phyloP scores from a whole-genome alignment of 2,888 invertebrate species.

The Capitulum mitella region DNA sequence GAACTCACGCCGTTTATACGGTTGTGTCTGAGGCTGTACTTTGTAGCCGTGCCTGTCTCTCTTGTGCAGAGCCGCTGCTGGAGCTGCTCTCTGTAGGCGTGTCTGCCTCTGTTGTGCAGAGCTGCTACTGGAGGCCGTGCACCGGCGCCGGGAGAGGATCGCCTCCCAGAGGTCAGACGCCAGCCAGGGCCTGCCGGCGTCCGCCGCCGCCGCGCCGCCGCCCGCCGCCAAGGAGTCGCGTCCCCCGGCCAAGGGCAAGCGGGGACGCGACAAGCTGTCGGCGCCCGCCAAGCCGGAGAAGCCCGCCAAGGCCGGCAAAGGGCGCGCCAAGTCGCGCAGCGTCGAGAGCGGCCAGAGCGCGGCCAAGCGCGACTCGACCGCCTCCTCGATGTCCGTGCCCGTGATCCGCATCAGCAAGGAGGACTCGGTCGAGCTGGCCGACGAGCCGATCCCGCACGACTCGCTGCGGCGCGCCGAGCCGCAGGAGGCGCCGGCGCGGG shows the following conservation, averaged over 20 bases:
- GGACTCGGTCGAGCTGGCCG: constrained; percentile 35
- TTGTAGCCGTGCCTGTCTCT: not conserved
- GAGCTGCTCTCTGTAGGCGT: too few relatives aligned
- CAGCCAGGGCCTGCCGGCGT: not conserved
- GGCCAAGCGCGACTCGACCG: constrained; percentile 11
- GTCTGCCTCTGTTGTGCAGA: not conserved
- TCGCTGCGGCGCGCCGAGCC: constrained; percentile 9
- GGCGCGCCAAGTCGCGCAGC: not conserved
- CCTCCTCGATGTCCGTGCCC: constrained; percentile 10
- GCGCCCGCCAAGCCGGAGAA: not conserved
- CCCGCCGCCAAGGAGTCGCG: too few relatives aligned
- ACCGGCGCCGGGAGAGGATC: constrained; percentile 8
- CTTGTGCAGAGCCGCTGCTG: constrained; percentile 4
- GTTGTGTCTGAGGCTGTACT: too few relatives aligned
- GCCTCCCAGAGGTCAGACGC: not conserved
- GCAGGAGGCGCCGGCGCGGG: not conserved
- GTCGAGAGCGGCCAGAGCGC: not conserved
- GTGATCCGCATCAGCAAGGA: constrained; percentile 35
- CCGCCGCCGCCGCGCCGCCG: not conserved
- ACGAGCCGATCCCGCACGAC: constrained; percentile 12
- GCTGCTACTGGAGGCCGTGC: constrained; percentile 11
- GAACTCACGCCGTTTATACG: too few relatives aligned
- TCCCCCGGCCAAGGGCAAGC: not conserved
- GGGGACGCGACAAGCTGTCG: not conserved
- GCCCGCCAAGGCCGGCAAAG: not conserved